Evolutionary conservation across 2,113 vertebrate genomes (phyloP).

Genomic region (Clupea harengus): DNA sequence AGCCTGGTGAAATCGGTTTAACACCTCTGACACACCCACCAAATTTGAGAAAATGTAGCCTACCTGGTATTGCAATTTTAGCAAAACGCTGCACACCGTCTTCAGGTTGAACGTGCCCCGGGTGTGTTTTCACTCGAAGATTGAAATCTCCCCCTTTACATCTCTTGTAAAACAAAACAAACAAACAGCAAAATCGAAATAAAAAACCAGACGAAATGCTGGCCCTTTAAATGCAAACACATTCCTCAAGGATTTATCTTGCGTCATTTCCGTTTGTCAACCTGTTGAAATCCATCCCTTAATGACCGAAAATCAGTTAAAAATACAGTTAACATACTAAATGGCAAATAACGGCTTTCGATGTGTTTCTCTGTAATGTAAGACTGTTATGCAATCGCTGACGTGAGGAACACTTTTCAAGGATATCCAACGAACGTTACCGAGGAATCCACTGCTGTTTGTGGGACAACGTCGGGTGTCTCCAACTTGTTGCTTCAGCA

Average conservation of each 20-base stretch:
- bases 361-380: background rate
- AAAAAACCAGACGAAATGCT: background rate
- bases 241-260: conserved; percentile 4
- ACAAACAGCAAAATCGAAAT: background rate
- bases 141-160: too few relatives aligned
- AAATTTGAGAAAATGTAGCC: too few relatives aligned
- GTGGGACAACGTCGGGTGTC: conserved; percentile 8
- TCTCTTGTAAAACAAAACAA: too few relatives aligned
- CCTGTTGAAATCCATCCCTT: conserved; percentile 13
- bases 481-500: conserved; percentile 34
- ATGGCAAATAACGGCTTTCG: background rate
- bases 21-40: too few relatives aligned
- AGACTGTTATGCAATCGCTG: background rate
- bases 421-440: background rate
- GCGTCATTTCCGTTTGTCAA: background rate
- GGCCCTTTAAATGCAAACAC: background rate
- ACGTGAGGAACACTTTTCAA: background rate
- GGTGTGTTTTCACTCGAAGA: too few relatives aligned
- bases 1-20: too few relatives aligned
- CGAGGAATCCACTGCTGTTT: background rate
- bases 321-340: background rate
- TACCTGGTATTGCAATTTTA: too few relatives aligned
- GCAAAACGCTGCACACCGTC: too few relatives aligned
- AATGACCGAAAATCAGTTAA: background rate
- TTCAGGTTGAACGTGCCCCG: too few relatives aligned